Percentiles rank a stretch among this genome's conserved stretches.
Conservation (phyloP, 2,113 vertebrate species). For the Aegypius monachus region DNA sequence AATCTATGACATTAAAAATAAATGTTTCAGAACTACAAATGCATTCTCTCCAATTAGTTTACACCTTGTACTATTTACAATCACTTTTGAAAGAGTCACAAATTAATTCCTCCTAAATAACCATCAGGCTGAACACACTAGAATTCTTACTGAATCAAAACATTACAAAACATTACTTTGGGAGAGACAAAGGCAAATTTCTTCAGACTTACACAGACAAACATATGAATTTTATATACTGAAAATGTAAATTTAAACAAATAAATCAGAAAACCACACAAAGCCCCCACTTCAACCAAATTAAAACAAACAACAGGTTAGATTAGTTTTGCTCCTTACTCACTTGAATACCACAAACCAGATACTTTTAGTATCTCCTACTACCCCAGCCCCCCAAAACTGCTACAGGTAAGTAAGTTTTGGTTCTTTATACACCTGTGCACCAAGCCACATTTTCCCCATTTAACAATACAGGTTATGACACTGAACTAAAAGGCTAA, state of each 20-base stretch:
- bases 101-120: not conserved
- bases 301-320: not conserved
- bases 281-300: not conserved
- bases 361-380: not conserved
- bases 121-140: not conserved
- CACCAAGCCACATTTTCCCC: not conserved
- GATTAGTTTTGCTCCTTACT: not conserved
- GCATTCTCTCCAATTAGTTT: not conserved
- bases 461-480: not conserved
- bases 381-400: not conserved
- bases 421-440: not conserved
- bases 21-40: not conserved
- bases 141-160: not conserved
- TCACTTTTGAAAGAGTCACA: not conserved
- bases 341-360: not conserved
- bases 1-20: not conserved
- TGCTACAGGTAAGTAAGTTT: not conserved
- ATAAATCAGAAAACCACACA: conserved; percentile 15
- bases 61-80: not conserved
- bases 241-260: conserved; percentile 34
- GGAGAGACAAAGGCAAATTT: not conserved
- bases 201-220: not conserved
- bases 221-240: conserved; percentile 18
- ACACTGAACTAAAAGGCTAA: not conserved
- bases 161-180: not conserved